Base-by-base conservation (phyloP, 2,888 invertebrate genomes). In the Thysanoteuthis rhombus region DNA sequence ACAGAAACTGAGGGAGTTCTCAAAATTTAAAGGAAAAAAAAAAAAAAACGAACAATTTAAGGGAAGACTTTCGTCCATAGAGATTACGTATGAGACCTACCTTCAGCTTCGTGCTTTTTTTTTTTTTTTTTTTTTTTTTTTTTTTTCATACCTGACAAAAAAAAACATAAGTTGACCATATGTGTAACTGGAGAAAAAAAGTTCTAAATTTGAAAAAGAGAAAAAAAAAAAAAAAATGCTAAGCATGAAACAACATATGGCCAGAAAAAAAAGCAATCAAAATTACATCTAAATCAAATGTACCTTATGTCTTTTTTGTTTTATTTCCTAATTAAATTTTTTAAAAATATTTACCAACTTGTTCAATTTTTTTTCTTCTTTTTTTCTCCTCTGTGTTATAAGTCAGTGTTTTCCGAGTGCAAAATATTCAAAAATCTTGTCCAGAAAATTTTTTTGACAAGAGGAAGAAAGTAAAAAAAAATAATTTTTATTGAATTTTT, bases 321-420 rank as follows among this genome's bases (percentile, higher is more conserved):
- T 75, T 75, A 75, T 75, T 75, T 75, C 75, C 75, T 75, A 75
- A 75, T 75, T 75, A 75, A 75, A 75, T 75, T 75, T 75, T 75
- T 75, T 75, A 75, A 75, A 75, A 75, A 75, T 75, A 75, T 75
- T 75, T 75, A 75, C 75, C 10, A n/a, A 36, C 12, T n/a, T 75
- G 75, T 75, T 75, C 75, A 75, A 36, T 75, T 36, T 36, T 75
- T n/a, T 75, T 1, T 28, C 25, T 58, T 28, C 25, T 58, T 58
- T n/a, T n/a, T 25, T 52, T 4, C 28, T 19, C 25, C 22, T 25
- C 52, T 52, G 52, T 42, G 42, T 42, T n/a, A n/a, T n/a, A n/a
- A n/a, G n/a, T n/a, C n/a, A n/a, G n/a, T n/a, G n/a, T n/a, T n/a
- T n/a, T n/a, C n/a, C n/a, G n/a, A n/a, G n/a, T n/a, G n/a, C n/a